phyloP scores from a whole-genome alignment of 1,140 invertebrate species.

The Monomorium pharaonis region DNA sequence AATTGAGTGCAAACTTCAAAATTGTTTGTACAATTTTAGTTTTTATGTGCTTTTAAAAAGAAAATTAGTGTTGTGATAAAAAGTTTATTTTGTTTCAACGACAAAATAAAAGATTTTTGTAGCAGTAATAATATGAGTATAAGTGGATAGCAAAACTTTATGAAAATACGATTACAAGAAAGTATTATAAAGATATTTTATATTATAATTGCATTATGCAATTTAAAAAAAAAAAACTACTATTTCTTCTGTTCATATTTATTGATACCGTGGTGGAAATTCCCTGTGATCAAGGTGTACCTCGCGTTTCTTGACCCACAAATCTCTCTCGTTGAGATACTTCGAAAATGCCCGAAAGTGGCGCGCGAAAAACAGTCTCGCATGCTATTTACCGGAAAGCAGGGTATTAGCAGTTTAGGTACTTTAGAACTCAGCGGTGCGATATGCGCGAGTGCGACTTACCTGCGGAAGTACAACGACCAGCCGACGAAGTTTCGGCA shows the following conservation, averaged over 20 bases:
- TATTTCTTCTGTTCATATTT: background rate
- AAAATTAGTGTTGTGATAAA: background rate
- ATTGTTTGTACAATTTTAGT: background rate
- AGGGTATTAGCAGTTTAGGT: conserved; percentile 70
- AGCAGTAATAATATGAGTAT: background rate
- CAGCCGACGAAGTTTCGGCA: conserved; percentile 74
- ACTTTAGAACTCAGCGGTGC: conserved; percentile 73
- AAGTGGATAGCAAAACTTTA: background rate
- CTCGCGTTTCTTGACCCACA: background rate
- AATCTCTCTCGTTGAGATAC: background rate
- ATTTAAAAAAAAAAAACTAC: too few relatives aligned
- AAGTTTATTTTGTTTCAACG: background rate
- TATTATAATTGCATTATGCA: background rate
- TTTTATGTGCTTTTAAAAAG: background rate
- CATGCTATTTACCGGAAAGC: conserved; percentile 63
- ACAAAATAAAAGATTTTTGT: background rate
- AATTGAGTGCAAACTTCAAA: background rate
- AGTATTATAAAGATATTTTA: background rate
- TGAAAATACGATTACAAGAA: background rate
- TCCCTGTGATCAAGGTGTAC: background rate
- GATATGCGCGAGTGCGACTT: conserved; percentile 78
- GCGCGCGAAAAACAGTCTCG: conserved; percentile 35
- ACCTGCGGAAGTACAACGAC: conserved; percentile 72
- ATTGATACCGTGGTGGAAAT: background rate
- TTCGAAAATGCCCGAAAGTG: background rate